Evolutionary conservation across 2,888 invertebrate species (phyloP), one percentile per base, ranked within the genome.

Genomic region (Drosophila kanekoi): DNA sequence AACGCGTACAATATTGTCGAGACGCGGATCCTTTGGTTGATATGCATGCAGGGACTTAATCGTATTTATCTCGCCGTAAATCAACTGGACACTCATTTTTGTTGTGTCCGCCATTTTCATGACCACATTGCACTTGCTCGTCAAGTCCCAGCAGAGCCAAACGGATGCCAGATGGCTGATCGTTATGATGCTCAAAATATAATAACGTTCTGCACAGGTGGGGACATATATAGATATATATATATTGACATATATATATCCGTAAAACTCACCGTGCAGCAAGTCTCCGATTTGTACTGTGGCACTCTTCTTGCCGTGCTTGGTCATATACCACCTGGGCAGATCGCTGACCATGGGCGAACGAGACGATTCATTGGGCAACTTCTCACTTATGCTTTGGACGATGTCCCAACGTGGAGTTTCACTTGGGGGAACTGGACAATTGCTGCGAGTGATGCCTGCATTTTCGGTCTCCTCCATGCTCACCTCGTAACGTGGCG

Each of bases 121-220:
- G 4, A 48, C 35, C 3, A 20, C 20, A 10, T n/a, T 4, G 9
- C 20, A 6, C 14, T 1, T 4, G 3, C 4, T 2, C 20, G 1
- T 1, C 28, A 11, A 1, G n/a, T 48, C 48, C 48, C 35, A 35
- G 48, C 33, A 35, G 2, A 48, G 48, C 48, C 48, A 48, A n/a
- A 48, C 48, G n/a, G 48, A 35, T 1, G 35, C 3, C 18, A 48
- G n/a, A 20, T n/a, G n/a, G n/a, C 4, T 48, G n/a, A n/a, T 9
- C 18, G 18, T 4, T 4, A 48, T 10, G 18, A 18, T 48, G 3
- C 4, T 9, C n/a, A 48, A 0, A 1, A 48, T 5, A 49, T 8
- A 49, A 20, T 68, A 68, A 3, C 67, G 59, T 0, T 28, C 67
- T 68, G n/a, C n/a, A 14, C 18, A 37, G 2, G 5, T 8, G 28